Evolutionary conservation across 2,113 vertebrate species (phyloP), one percentile per base, ranked within the genome.

Genomic region (Penelope pileata): DNA sequence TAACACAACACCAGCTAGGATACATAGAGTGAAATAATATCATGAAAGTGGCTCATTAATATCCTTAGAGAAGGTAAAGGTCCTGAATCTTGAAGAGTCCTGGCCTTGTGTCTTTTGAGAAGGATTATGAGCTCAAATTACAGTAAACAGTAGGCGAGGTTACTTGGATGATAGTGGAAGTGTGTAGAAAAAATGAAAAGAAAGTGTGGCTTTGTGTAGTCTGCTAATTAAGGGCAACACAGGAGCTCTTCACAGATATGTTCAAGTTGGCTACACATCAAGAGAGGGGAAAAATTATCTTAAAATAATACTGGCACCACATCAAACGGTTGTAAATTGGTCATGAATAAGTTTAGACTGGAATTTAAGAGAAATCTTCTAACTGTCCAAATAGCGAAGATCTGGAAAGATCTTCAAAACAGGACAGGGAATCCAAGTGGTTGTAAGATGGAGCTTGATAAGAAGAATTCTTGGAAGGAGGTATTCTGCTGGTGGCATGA

Each of bases 371-470:
- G n/a, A 91, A 54, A 72, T 64, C 75, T 90, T 79, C 47, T 64
- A 94, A 64, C 62, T 23, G 0, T 66, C 32, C 66, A 76, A 76
- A 93, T 19, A 50, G 21, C 23, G 10, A 53, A 91, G 53, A 62
- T 83, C 62, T 96, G 78, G 78, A 47, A 91, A 69, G 10, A 5
- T 43, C 48, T 87, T 95, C 74, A 94, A 83, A 94, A 90, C 23
- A 53, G 34, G 9, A 34, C 29, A 73, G 87, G 34, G 50, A 84
- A 64, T 91, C 19, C 30, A 73, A 72, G 16, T 13, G 30, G 27
- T 75, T 72, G 17, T 76, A 40, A 83, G 43, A 83, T 84, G 58
- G 5, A 88, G 18, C 4, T 48, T 76, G 78, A 93, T 83, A 72
- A 85, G 68, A 53, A 90, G 7, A 87, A 51, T 47, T 76, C 34